Conservation (phyloP, 1,140 invertebrate species). For the Saccostrea echinata region DNA sequence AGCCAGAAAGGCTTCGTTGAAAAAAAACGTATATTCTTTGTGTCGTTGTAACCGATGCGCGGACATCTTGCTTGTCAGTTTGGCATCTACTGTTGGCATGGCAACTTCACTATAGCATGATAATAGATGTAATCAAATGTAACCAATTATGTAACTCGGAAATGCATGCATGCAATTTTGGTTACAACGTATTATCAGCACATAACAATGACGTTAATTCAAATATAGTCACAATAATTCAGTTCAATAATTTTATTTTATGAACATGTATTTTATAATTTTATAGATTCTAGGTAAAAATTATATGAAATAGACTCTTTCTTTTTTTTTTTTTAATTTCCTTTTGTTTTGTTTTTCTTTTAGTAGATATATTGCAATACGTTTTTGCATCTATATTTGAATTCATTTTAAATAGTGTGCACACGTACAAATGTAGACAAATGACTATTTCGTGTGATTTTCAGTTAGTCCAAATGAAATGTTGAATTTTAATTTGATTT, state of each 20-base stretch:
- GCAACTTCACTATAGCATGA: background rate
- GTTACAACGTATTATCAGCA: background rate
- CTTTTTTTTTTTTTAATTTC: background rate
- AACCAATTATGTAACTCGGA: background rate
- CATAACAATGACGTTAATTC: background rate
- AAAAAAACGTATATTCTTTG: background rate
- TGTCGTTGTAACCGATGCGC: conserved; percentile 7
- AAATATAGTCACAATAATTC: background rate
- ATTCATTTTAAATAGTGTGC: background rate
- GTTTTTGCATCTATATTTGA: background rate
- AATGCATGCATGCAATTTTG: background rate
- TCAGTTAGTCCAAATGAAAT: background rate
- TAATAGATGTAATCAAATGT: background rate
- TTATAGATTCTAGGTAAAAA: background rate
- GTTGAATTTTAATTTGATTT: background rate
- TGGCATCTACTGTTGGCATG: conserved; percentile 21
- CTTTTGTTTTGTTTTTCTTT: background rate
- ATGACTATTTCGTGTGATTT: background rate
- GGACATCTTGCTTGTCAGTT: conserved; percentile 23
- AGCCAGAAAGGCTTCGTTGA: background rate
- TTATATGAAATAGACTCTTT: background rate
- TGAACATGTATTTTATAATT: background rate
- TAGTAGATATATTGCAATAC: background rate
- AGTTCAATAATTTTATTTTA: background rate
- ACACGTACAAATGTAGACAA: background rate